A percentile compares a stretch with the other conserved stretches of the same genome.
phyloP scores from a whole-genome alignment of 2,797 vertebrate species.

The Peromyscus nudipes region DNA sequence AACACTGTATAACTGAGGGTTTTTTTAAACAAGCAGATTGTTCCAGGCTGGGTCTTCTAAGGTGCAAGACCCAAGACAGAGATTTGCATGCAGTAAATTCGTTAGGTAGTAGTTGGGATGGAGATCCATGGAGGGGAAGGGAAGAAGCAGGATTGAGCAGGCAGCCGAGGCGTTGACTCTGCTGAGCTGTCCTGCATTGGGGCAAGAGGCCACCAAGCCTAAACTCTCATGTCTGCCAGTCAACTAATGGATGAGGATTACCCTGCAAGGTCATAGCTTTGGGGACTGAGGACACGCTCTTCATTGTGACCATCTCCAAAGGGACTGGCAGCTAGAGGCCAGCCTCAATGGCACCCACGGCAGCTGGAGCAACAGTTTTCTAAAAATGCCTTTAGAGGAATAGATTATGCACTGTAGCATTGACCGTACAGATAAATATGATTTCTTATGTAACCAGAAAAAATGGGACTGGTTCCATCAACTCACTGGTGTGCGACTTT shows the following conservation, averaged over 20 bases:
- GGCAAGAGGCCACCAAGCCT: neutral
- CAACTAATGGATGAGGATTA: neutral
- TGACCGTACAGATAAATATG: neutral
- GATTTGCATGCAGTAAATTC: neutral
- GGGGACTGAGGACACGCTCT: neutral
- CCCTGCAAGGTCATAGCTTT: neutral
- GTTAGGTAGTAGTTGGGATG: neutral
- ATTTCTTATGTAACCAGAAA: neutral
- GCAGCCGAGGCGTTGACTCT: neutral
- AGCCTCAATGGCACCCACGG: neutral
- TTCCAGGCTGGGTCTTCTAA: neutral
- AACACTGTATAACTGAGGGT: neutral
- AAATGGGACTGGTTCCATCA: conserved; percentile 27
- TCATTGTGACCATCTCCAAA: neutral
- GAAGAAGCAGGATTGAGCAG: neutral
- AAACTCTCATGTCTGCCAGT: neutral
- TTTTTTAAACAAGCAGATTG: conserved; percentile 1
- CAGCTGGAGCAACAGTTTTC: neutral
- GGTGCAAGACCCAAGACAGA: neutral
- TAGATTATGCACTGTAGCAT: neutral
- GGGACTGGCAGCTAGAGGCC: neutral
- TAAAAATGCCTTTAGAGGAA: neutral
- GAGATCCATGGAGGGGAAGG: neutral
- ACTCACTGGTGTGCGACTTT: conserved; percentile 43
- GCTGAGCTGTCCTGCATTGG: neutral